Evolutionary conservation across 2,113 vertebrate genomes (phyloP).

Genomic region (Copsychus sechellarum): DNA sequence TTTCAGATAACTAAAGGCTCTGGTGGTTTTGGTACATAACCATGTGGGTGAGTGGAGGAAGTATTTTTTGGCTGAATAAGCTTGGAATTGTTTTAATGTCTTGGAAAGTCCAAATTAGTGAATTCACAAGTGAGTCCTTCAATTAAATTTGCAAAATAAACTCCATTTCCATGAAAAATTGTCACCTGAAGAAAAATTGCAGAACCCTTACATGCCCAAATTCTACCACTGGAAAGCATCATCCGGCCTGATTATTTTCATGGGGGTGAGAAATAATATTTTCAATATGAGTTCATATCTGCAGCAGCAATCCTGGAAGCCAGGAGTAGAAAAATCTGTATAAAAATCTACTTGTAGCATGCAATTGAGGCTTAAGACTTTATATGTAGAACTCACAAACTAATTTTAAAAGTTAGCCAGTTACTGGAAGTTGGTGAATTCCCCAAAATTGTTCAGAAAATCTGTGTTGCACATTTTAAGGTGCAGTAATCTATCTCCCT

Average conservation of each 20-base stretch:
- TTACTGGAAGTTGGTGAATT: not conserved
- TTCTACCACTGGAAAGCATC: not conserved
- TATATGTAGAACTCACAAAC: not conserved
- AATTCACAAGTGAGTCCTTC: rapidly evolving
- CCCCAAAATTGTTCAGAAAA: not conserved
- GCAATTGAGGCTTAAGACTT: not conserved
- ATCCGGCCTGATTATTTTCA: not conserved
- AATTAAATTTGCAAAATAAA: not conserved
- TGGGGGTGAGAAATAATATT: not conserved
- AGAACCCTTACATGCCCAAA: not conserved
- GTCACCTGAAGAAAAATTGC: not conserved
- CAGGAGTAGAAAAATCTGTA: not conserved
- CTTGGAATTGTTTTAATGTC: not conserved
- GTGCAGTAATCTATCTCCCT: not conserved
- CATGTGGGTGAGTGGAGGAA: not conserved
- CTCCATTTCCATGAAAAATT: not conserved
- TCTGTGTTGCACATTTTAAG: not conserved
- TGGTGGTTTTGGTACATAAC: not conserved
- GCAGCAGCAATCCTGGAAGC: not conserved
- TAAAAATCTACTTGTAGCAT: not conserved
- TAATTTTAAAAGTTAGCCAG: not conserved
- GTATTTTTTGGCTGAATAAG: not conserved
- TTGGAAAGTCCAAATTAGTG: not conserved
- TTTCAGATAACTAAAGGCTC: not conserved
- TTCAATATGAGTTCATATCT: not conserved